A percentile compares a stretch with the other conserved stretches of the same genome.
Conservation (phyloP, 2,113 vertebrate genomes). For the Dipodomys merriami region DNA sequence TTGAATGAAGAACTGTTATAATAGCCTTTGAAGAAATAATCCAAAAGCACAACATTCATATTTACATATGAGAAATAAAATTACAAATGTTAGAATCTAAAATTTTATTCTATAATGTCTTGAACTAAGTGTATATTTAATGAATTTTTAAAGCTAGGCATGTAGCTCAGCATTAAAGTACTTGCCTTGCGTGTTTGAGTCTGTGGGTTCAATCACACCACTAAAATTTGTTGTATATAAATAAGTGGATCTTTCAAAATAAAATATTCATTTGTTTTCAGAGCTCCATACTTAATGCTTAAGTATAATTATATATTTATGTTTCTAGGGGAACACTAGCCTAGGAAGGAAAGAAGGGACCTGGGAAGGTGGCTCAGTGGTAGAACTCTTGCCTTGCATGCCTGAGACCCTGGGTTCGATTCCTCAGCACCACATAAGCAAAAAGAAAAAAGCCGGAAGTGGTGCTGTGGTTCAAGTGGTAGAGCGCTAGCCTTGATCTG, state of each 20-base stretch:
- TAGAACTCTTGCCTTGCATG: too few relatives aligned
- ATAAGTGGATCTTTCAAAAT: conserved; percentile 40
- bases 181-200: background rate
- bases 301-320: conserved; percentile 35
- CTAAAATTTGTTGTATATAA: background rate
- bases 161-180: background rate
- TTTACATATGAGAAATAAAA: conserved; percentile 48
- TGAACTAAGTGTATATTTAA: background rate
- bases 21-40: conserved; percentile 16
- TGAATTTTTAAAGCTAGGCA: background rate
- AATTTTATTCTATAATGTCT: background rate
- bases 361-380: too few relatives aligned
- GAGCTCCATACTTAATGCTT: background rate
- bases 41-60: conserved; percentile 2
- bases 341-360: background rate
- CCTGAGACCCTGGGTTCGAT: too few relatives aligned
- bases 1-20: conserved; percentile 28
- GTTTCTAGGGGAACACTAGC: background rate
- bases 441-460: too few relatives aligned
- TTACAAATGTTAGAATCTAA: conserved; percentile 29
- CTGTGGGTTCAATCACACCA: background rate
- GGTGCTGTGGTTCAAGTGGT: too few relatives aligned
- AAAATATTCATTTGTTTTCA: conserved; percentile 26
- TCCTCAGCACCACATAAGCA: too few relatives aligned
- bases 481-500: too few relatives aligned